These are phyloP conservation scores for Hippocampus guttulatus DNA, from an alignment of 2,113 vertebrate species.

Conservation along the genomic window DNA sequence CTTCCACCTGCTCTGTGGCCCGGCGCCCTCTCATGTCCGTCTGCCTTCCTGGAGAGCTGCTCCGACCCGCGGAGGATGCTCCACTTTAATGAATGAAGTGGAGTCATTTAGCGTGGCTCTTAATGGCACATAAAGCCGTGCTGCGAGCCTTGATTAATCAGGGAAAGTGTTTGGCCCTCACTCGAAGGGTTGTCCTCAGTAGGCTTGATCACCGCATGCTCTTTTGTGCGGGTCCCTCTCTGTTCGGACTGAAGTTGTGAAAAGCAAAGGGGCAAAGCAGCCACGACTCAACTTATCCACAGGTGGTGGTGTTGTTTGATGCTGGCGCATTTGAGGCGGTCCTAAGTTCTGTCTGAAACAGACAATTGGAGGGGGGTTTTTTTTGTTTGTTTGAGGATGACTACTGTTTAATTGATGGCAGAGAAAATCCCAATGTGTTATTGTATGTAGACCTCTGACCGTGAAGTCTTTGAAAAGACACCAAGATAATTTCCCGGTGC, in stretches of 20 bases:
- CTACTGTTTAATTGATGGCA: constrained; percentile 8
- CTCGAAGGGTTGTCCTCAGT: constrained; percentile 55
- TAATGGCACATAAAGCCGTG: constrained; percentile 65
- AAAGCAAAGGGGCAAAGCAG: constrained; percentile 15
- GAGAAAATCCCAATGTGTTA: constrained; percentile 8
- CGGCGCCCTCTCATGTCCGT: constrained; percentile 39
- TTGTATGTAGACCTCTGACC: constrained; percentile 19
- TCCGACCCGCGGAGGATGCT: constrained; percentile 48
- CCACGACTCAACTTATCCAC: constrained; percentile 21
- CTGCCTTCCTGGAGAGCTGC: constrained; percentile 30
- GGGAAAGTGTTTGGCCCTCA: constrained; percentile 64
- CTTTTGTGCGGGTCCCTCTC: constrained; percentile 43
- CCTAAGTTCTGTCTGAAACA: background rate
- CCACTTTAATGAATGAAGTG: constrained; percentile 68
- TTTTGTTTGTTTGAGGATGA: too few species aligned
- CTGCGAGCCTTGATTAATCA: constrained; percentile 69
- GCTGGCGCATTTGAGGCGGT: background rate
- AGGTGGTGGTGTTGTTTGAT: constrained; percentile 24
- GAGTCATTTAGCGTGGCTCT: constrained; percentile 63
- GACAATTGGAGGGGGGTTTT: background rate
- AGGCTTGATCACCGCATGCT: constrained; percentile 36
- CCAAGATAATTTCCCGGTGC: constrained; percentile 20
- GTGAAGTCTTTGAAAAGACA: constrained; percentile 28
- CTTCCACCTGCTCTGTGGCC: constrained; percentile 41
- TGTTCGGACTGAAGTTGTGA: constrained; percentile 23